Base-by-base conservation (phyloP, 2,888 invertebrate genomes). In the Aproaerema taeniolella region DNA sequence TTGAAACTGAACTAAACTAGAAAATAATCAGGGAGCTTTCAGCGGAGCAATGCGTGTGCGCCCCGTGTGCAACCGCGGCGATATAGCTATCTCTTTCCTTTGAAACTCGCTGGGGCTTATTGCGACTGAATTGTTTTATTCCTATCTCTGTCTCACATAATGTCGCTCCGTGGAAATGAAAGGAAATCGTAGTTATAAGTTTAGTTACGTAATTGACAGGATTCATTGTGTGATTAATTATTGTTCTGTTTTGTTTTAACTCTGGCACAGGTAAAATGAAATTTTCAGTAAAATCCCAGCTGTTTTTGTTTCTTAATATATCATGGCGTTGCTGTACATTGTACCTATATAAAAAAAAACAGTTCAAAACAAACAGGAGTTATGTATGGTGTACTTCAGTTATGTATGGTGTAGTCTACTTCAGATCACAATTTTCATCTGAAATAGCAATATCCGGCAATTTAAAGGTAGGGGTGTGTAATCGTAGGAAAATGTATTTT, bases 151-250 rank as follows among this genome's bases (percentile, higher is more conserved):
- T 73, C 58, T 41, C 31, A 39, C 58, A 33, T 43, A 60, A 63
- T 73, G 76, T 67, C 58, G 43, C 43, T 50, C 53, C 56, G 63
- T 62, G 78, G 58, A 83, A 83, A 82, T 73, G 55, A 32, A 57
- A 57, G 61, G 75, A 77, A 83, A 86, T 74, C 59, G 56, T 63
- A 59, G 50, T 58, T 59, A 31, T 25, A 46, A 53, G 46, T 46
- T 51, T 45, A 43, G 55, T 82, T 81, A 69, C 75, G 73, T 73
- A 82, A 80, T 65, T 52, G 53, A 45, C 49, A 55, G 46, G 50
- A 52, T 67, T 66, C 65, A 56, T 62, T 67, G 71, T 81, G 77
- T 76, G 76, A 80, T 80, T 75, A 71, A 80, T 80, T 68, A 60
- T 64, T 67, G 55, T 63, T 57, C 62, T 68, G 67, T 70, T 70